Percentiles rank a stretch among this genome's conserved stretches.
These are phyloP conservation scores for Dipodomys merriami DNA, from an alignment of 2,113 vertebrate genomes.

Conservation along the genomic window DNA sequence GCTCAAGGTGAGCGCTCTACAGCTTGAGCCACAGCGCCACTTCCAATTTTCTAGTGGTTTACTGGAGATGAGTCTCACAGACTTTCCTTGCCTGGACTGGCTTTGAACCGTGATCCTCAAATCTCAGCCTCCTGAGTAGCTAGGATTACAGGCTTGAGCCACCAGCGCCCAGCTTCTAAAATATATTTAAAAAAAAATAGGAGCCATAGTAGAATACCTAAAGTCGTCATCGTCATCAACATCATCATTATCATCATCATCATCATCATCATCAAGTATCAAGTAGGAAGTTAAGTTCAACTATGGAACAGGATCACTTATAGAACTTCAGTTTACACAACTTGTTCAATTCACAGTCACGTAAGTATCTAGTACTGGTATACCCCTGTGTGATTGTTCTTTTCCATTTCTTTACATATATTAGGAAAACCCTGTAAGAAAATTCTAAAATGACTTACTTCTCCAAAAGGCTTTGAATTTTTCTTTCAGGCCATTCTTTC, in stretches of 20 bases:
- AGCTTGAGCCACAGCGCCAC: too few species aligned
- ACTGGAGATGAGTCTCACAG: too few species aligned
- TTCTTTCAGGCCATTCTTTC: slow-evolving; percentile 13
- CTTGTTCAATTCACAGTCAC: slow-evolving; percentile 25
- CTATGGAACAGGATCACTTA: background rate
- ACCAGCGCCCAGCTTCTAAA: background rate
- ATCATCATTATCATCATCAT: background rate
- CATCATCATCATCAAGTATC: background rate
- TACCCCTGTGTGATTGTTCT: background rate
- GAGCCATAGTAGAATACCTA: background rate
- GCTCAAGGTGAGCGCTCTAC: too few species aligned
- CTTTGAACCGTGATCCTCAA: too few species aligned
- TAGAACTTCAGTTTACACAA: background rate
- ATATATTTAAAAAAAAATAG: background rate
- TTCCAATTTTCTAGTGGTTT: too few species aligned
- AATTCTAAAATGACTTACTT: slow-evolving; percentile 61
- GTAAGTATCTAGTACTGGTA: slow-evolving; percentile 30
- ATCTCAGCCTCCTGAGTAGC: too few species aligned
- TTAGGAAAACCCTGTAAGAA: background rate
- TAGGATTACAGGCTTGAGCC: too few species aligned
- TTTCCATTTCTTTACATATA: slow-evolving; percentile 43
- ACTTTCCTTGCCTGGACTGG: too few species aligned
- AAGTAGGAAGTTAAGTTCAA: background rate
- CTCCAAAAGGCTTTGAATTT: slow-evolving; percentile 8
- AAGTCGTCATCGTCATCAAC: background rate